These are phyloP conservation scores for Dryomyza anilis DNA, from an alignment of 2,888 invertebrate species.

Conservation along the genomic window DNA sequence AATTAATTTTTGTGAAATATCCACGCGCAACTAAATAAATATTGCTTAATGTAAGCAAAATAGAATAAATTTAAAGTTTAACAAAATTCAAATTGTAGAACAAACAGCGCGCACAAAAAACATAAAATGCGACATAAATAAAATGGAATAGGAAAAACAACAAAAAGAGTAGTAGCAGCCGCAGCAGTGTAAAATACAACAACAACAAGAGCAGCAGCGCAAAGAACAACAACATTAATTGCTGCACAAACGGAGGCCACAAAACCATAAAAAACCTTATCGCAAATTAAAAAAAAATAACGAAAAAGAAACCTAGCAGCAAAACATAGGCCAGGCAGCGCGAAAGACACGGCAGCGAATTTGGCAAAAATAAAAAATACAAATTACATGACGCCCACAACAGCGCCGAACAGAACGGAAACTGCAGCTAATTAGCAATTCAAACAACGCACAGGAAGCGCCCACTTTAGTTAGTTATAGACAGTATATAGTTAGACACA, in stretches of 20 bases:
- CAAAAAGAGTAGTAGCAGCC: conserved; percentile 1
- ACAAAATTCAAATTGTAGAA: neutral
- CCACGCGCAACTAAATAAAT: too few relatives aligned
- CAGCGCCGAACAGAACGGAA: too few relatives aligned
- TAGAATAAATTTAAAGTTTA: neutral
- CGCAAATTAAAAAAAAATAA: neutral
- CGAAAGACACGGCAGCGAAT: neutral
- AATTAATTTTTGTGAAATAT: too few relatives aligned
- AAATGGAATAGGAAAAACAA: neutral
- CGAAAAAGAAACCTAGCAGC: neutral
- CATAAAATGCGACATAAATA: conserved; percentile 4
- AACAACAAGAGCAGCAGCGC: neutral
- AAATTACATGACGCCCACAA: too few relatives aligned
- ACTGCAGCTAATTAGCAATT: conserved; percentile 23
- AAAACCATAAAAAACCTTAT: too few relatives aligned
- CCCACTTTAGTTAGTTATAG: conserved; percentile 6
- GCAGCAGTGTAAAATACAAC: neutral
- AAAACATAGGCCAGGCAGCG: too few relatives aligned
- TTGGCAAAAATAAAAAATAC: neutral
- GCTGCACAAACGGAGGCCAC: too few relatives aligned
- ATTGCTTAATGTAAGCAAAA: neutral
- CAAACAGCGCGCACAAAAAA: neutral
- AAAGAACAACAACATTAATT: too few relatives aligned
- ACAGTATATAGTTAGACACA: conserved; percentile 7
- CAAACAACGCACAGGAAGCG: conserved; percentile 26